Conservation (phyloP, 2,888 invertebrate species). For the Sepiola atlantica region DNA sequence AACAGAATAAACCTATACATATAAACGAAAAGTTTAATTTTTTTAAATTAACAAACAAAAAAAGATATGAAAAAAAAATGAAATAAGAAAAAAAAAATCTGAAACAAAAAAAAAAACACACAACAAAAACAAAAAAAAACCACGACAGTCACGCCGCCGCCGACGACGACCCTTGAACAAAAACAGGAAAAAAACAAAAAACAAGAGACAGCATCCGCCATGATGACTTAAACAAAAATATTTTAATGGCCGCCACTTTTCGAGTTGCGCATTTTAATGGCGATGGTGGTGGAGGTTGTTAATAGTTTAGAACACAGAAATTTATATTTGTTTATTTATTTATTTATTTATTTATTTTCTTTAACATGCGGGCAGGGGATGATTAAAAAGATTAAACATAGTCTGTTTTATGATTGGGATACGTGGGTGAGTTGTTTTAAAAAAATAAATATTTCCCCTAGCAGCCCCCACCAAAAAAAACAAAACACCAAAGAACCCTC, state of each 20-base stretch:
- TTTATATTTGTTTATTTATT: too few relatives aligned
- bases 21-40: too few relatives aligned
- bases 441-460: too few relatives aligned
- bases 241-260: neutral
- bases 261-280: neutral
- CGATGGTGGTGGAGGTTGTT: neutral
- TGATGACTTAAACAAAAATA: neutral
- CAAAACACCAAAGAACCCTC: too few relatives aligned
- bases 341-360: neutral
- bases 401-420: neutral
- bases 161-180: neutral
- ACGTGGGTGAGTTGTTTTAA: too few relatives aligned
- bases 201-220: neutral
- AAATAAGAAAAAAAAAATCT: neutral
- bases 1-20: too few relatives aligned
- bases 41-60: too few relatives aligned
- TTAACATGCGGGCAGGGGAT: neutral
- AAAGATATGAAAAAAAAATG: too few relatives aligned
- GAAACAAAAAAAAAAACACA: neutral
- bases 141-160: neutral
- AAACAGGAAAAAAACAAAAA: too few relatives aligned
- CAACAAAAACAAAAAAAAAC: neutral
- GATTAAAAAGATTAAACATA: neutral
- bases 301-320: neutral
- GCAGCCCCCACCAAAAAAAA: too few relatives aligned